Base-by-base conservation (phyloP, 1,140 invertebrate genomes). In the Mylabris phalerata region DNA sequence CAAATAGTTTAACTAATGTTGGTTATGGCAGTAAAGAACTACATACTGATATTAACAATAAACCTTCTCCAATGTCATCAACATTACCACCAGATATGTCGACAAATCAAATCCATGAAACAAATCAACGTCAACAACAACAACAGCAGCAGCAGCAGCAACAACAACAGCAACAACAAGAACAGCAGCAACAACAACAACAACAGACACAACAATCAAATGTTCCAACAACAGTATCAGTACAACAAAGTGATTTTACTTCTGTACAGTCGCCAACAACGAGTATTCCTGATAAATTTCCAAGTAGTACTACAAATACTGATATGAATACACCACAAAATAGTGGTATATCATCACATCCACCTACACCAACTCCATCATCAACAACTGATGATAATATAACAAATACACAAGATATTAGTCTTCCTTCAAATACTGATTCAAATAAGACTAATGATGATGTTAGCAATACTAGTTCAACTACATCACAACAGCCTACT, bases 311-410 rank as follows among this genome's bases (percentile, higher is more conserved):
- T 6, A 74, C 70, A 46, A 71, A 73, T 58, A 60, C 63, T 11
- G 71, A 74, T 42, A 56, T 67, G 3, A 68, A 60, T 44, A 49
- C 62, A 39, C 62, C 61, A 51, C 65, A 52, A 11, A 66, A 63
- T 47, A 65, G 60, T 62, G 62, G 55, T 66, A 63, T 70, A 42
- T 72, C 72, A 58, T 72, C 70, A n/a, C 73, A 74, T 66, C 73
- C 72, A 48, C 67, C 74, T 7, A 74, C 74, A 11, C 71, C 72
- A 9, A 73, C 70, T 43, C 73, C 72, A n/a, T 71, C 73, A 25
- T 73, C 71, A 26, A 75, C 73, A 7, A 73, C 73, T 19, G 73
- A 75, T 61, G 73, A 75, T 52, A 67, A 69, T 62, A 57, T 69
- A 45, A 65, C 66, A 32, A 70, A 60, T 48, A 71, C 67, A 47